phyloP scores from a whole-genome alignment of 2,888 invertebrate species.

The Xylocampa areola region DNA sequence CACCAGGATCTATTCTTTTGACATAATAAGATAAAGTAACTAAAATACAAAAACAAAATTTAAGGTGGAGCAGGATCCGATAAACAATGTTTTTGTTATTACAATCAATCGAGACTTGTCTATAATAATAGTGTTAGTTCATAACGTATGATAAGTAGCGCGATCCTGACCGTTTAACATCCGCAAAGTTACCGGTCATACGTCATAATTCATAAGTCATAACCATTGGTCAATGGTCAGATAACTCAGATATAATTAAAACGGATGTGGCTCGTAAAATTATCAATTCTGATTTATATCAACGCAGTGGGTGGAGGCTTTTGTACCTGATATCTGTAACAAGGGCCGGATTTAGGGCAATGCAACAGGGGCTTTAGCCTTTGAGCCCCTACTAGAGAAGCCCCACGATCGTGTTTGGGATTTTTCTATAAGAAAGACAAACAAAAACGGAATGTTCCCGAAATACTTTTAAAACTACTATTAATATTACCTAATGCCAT shows the following conservation, averaged over 20 bases:
- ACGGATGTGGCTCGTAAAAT: constrained; percentile 83
- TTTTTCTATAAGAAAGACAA: no score
- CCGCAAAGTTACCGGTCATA: constrained; percentile 64
- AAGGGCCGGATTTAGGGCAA: no score
- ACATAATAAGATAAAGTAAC: no score
- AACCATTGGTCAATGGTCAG: constrained; percentile 65
- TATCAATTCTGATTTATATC: constrained; percentile 80
- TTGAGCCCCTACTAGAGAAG: no score
- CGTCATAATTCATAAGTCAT: constrained; percentile 48
- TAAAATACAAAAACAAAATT: background rate
- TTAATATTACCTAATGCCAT: no score
- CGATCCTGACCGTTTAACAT: constrained; percentile 55
- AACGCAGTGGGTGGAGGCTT: constrained; percentile 73
- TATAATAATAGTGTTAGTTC: constrained; percentile 29
- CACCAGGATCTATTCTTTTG: no score
- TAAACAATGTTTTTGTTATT: constrained; percentile 24
- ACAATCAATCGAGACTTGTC: constrained; percentile 37
- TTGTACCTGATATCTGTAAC: constrained; percentile 53
- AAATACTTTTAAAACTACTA: no score
- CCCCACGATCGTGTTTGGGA: no score
- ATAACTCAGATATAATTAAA: constrained; percentile 80
- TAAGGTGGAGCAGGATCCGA: constrained; percentile 32
- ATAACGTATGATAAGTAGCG: constrained; percentile 33
- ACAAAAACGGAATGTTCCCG: no score
- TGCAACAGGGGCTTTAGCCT: no score